Percentiles rank a stretch among this genome's conserved stretches.
Conservation (phyloP, 2,113 vertebrate species). For the Ptyas mucosa region DNA sequence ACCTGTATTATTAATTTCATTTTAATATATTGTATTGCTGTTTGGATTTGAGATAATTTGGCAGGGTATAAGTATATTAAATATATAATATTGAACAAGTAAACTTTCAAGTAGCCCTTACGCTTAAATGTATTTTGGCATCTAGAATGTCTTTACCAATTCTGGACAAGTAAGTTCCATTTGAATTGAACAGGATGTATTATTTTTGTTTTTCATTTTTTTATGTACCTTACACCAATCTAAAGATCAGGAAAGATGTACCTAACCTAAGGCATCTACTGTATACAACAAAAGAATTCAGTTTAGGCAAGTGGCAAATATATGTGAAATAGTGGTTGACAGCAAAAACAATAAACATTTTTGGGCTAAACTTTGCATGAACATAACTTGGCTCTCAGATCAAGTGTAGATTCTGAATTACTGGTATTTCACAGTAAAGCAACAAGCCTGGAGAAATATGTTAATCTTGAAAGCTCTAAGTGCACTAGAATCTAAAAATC, state of each 20-base stretch:
- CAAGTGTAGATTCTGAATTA: background rate
- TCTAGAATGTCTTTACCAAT: background rate
- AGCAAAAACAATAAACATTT: background rate
- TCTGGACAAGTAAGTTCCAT: background rate
- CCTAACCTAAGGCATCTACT: background rate
- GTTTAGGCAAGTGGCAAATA: background rate
- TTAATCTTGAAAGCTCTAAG: background rate
- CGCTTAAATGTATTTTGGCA: background rate
- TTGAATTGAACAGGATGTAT: background rate
- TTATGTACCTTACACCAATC: background rate
- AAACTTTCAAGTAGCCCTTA: background rate
- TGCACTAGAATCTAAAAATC: background rate
- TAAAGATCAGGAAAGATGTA: background rate
- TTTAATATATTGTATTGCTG: background rate
- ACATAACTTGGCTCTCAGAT: background rate
- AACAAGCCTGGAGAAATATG: background rate
- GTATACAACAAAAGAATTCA: background rate
- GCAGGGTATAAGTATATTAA: background rate
- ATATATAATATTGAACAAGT: background rate
- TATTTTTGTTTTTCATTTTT: background rate
- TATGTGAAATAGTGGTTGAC: background rate
- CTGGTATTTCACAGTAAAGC: background rate
- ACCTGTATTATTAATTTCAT: background rate
- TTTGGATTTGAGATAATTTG: background rate
- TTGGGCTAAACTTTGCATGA: background rate